These are phyloP conservation scores for Dendronephthya gigantea DNA, from an alignment of 64 coral and sea anemone genomes.

Conservation along the genomic window DNA sequence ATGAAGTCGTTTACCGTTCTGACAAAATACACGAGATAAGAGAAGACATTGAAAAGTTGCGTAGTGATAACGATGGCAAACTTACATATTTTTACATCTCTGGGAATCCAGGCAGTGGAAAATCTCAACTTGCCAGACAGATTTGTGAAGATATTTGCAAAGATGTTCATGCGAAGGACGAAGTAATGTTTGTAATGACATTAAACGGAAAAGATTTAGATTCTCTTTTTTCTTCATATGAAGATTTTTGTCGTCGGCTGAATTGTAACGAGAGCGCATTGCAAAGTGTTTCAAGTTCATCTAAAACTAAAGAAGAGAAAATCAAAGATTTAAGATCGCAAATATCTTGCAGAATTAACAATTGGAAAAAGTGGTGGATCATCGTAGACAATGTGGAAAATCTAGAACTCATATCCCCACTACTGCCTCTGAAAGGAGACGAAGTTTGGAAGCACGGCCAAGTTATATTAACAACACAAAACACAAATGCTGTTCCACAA, in stretches of 20 bases:
- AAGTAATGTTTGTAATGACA: not conserved
- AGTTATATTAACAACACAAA: slow-evolving; percentile 21
- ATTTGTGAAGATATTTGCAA: not conserved
- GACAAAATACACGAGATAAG: not conserved
- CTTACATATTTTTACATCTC: slow-evolving; percentile 11
- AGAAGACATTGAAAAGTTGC: not conserved
- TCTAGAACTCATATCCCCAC: not conserved
- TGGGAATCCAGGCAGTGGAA: slow-evolving; percentile 3
- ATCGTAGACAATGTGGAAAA: slow-evolving; percentile 12
- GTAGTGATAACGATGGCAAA: not conserved
- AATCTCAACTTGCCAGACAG: slow-evolving; percentile 15
- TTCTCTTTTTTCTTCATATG: slow-evolving; percentile 4
- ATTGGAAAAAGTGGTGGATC: not conserved
- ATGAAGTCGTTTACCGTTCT: not conserved
- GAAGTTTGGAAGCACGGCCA: slow-evolving; percentile 14
- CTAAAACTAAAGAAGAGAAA: not conserved
- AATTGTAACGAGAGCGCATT: slow-evolving; percentile 7
- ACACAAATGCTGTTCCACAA: not conserved
- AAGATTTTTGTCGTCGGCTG: slow-evolving; percentile 18
- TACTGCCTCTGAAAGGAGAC: not conserved
- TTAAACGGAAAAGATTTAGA: not conserved
- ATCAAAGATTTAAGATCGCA: not conserved
- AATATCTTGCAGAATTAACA: not conserved
- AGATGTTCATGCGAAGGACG: not conserved
- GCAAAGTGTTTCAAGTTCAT: not conserved